Percentiles rank a stretch among this genome's conserved stretches.
phyloP scores from a whole-genome alignment of 1,140 invertebrate genomes.

The Neocloeon triangulifer region DNA sequence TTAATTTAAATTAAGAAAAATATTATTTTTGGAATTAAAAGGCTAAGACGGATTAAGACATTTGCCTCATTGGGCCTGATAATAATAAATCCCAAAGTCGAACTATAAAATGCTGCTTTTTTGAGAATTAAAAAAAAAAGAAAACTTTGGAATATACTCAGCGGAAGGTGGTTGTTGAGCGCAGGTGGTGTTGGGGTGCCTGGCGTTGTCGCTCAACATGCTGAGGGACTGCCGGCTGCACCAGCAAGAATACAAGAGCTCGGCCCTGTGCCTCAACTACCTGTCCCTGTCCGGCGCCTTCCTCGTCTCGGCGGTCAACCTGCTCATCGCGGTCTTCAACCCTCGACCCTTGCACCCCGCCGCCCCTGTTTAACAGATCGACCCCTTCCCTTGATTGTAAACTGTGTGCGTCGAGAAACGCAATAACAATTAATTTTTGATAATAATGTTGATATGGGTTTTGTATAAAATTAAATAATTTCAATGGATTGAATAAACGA shows the following conservation, averaged over 20 bases:
- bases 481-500: background rate
- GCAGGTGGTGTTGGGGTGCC: constrained; percentile 32
- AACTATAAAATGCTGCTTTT: too few species aligned
- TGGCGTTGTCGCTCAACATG: constrained; percentile 46
- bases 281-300: constrained; percentile 43
- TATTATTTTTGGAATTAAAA: too few species aligned
- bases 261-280: constrained; percentile 45
- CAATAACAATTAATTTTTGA: background rate
- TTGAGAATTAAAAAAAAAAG: constrained; percentile 5
- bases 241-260: constrained; percentile 34
- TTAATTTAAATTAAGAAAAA: too few species aligned
- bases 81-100: too few species aligned
- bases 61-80: too few species aligned
- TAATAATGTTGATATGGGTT: too few species aligned
- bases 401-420: constrained; percentile 15
- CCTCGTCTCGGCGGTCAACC: constrained; percentile 48
- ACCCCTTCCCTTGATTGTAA: constrained; percentile 15
- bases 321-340: constrained; percentile 58
- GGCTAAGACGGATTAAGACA: too few species aligned
- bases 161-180: constrained; percentile 22
- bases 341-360: constrained; percentile 16
- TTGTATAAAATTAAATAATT: too few species aligned
- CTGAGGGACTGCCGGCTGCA: constrained; percentile 51
- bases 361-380: background rate
- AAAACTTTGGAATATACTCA: too few species aligned